Evolutionary conservation across 2,888 invertebrate species (phyloP).

Genomic region (Drosophila histrio): DNA sequence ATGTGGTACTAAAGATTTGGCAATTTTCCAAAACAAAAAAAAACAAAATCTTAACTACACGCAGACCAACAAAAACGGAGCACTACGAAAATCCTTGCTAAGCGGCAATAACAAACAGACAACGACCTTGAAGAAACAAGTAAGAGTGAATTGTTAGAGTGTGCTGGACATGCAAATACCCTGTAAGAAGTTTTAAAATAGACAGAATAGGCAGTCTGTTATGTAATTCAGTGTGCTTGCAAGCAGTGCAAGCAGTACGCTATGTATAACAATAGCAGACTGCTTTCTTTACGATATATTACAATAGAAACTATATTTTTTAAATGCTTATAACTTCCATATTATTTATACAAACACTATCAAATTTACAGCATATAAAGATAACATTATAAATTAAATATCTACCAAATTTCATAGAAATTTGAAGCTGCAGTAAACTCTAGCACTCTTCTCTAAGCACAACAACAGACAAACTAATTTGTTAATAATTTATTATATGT

Average conservation of each 20-base stretch:
- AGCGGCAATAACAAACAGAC: conserved; percentile 39
- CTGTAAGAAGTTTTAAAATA: not conserved
- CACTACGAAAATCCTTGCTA: conserved; percentile 57
- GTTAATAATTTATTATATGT: too few relatives aligned
- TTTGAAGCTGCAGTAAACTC: not conserved
- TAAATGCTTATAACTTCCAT: not conserved
- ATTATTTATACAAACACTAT: not conserved
- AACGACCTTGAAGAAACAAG: conserved; percentile 53
- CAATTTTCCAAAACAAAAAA: conserved; percentile 45
- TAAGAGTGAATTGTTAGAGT: not conserved
- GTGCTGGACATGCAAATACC: not conserved
- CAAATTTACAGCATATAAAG: not conserved
- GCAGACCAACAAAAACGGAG: conserved; percentile 20
- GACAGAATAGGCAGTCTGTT: not conserved
- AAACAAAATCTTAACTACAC: conserved; percentile 50
- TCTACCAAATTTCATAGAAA: not conserved
- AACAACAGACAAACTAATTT: too few relatives aligned
- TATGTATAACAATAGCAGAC: not conserved
- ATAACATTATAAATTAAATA: not conserved
- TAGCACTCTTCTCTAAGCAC: too few relatives aligned
- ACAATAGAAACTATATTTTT: not conserved
- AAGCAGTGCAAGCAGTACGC: not conserved
- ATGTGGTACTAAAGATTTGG: conserved; percentile 54
- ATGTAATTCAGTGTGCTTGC: not conserved
- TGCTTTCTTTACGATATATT: not conserved